Conservation (phyloP, 2,888 invertebrate species). For the Notodonta ziczac region DNA sequence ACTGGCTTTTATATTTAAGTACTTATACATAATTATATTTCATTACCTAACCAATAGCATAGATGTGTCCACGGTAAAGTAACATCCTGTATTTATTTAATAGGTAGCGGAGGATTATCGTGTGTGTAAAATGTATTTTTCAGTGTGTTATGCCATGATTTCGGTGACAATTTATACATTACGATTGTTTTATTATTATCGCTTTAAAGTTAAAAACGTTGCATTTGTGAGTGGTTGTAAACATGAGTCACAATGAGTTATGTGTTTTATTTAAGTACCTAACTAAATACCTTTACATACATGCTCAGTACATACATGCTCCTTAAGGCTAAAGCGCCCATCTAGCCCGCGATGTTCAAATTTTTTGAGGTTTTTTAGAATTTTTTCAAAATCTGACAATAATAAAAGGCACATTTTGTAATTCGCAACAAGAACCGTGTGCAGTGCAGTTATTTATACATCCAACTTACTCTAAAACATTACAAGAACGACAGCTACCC, state of each 20-base stretch:
- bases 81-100: slow-evolving; percentile 66
- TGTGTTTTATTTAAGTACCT: slow-evolving; percentile 58
- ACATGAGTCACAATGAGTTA: slow-evolving; percentile 77
- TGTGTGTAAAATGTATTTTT: slow-evolving; percentile 59
- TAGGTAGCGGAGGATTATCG: slow-evolving; percentile 56
- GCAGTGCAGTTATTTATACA: no score
- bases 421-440: no score
- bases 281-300: neutral
- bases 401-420: no score
- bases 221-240: slow-evolving; percentile 83
- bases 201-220: slow-evolving; percentile 76
- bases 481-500: no score
- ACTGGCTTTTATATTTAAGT: neutral
- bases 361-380: no score
- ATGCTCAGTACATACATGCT: no score
- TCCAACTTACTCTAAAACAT: no score
- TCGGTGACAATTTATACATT: slow-evolving; percentile 61
- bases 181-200: slow-evolving; percentile 71
- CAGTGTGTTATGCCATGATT: slow-evolving; percentile 76
- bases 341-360: no score
- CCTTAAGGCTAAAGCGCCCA: no score
- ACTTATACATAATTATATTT: neutral
- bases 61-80: slow-evolving; percentile 17
- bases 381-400: no score
- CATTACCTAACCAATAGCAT: neutral